These are phyloP conservation scores for Siphamia tubifer DNA, from an alignment of 2,113 vertebrate genomes.

Conservation along the genomic window DNA sequence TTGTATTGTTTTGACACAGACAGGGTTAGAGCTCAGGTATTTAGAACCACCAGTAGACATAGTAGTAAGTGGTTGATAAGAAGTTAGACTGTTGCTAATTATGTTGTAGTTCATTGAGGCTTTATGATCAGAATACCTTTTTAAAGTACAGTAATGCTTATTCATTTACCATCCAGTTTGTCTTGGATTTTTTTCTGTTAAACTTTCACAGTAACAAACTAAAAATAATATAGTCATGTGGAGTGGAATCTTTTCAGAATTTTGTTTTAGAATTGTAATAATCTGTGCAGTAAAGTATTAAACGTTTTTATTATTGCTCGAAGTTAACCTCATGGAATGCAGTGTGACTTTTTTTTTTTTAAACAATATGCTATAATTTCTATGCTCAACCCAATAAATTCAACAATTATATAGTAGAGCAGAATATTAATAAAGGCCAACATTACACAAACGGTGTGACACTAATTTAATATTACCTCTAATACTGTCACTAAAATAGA, in stretches of 20 bases:
- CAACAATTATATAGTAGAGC: background rate
- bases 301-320: no score
- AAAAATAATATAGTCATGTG: no score
- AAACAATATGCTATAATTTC: background rate
- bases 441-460: slow-evolving; percentile 2
- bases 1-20: slow-evolving; percentile 2
- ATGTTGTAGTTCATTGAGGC: no score
- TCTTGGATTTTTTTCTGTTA: no score
- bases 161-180: no score
- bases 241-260: no score
- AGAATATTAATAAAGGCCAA: background rate
- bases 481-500: slow-evolving; percentile 32
- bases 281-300: no score
- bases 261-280: no score
- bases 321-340: slow-evolving; percentile 17
- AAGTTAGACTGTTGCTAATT: background rate
- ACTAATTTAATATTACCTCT: slow-evolving; percentile 26
- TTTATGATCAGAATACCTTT: no score
- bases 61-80: background rate
- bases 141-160: no score
- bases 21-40: background rate
- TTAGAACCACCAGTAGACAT: background rate
- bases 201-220: no score
- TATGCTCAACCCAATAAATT: background rate
- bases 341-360: background rate